Conservation (phyloP, 1,140 invertebrate genomes). For the Leptinotarsa texana region DNA sequence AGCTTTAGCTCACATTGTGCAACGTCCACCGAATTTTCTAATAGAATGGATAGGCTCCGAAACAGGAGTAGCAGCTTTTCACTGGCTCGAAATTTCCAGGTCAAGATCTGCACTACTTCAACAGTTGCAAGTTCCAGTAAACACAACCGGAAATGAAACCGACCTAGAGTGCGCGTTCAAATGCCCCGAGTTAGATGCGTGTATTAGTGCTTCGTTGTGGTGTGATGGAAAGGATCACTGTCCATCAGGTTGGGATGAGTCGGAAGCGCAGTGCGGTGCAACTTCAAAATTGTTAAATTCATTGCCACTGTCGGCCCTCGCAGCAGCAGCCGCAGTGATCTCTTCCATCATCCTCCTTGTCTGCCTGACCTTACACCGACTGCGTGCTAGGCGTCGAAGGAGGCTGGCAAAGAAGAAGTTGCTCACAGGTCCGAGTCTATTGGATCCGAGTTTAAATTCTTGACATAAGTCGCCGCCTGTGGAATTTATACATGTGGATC, state of each 20-base stretch:
- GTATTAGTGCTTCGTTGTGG: conserved; percentile 82
- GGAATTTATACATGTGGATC: conserved; percentile 86
- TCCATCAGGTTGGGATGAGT: conserved; percentile 83
- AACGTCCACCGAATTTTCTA: conserved; percentile 66
- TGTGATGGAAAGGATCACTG: conserved; percentile 85
- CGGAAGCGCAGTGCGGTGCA: conserved; percentile 70
- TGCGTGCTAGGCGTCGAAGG: conserved; percentile 52
- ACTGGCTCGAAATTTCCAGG: conserved; percentile 74
- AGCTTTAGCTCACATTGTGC: conserved; percentile 41
- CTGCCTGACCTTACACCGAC: conserved; percentile 55
- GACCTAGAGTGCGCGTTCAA: conserved; percentile 69
- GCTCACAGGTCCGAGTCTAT: conserved; percentile 52
- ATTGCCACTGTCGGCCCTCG: conserved; percentile 60
- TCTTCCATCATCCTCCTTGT: conserved; percentile 62
- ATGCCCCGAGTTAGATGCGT: conserved; percentile 87
- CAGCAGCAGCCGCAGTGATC: conserved; percentile 61
- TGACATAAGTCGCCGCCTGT: conserved; percentile 85
- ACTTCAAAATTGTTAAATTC: conserved; percentile 53
- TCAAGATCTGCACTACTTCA: conserved; percentile 66
- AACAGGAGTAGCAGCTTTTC: conserved; percentile 68
- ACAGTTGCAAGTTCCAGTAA: conserved; percentile 61
- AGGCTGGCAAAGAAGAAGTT: conserved; percentile 62
- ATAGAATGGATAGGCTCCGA: conserved; percentile 74
- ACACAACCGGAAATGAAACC: conserved; percentile 62
- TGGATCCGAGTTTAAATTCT: conserved; percentile 60